Evolutionary conservation across 2,797 vertebrate genomes (phyloP).

Genomic region (Sphenodon punctatus): DNA sequence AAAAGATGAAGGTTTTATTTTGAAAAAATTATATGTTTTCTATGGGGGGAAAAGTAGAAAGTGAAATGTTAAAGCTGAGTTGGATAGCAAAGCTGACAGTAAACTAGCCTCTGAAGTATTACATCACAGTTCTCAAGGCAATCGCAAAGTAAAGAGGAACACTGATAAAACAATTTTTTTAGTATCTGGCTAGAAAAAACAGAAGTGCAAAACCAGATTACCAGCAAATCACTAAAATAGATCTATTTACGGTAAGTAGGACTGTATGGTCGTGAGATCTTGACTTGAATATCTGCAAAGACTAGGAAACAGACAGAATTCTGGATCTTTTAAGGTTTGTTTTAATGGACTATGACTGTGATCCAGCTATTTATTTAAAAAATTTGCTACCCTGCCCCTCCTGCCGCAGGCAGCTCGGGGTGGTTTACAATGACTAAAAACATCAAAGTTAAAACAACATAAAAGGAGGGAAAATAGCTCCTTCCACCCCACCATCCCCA

Average conservation of each 20-base stretch:
- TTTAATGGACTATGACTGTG: not conserved
- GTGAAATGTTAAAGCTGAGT: not conserved
- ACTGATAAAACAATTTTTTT: not conserved
- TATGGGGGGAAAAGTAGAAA: not conserved
- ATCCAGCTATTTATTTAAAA: too few species aligned
- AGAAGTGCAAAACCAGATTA: not conserved
- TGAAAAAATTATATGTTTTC: not conserved
- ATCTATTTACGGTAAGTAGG: not conserved
- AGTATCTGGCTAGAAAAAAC: not conserved
- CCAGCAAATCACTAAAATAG: not conserved
- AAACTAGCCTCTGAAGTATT: not conserved
- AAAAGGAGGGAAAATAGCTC: too few species aligned
- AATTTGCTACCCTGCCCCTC: too few species aligned
- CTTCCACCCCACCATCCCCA: too few species aligned
- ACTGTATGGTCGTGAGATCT: not conserved
- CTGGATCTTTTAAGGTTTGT: not conserved
- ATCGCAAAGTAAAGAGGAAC: not conserved
- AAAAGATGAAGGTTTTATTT: not conserved
- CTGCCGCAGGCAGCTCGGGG: too few species aligned
- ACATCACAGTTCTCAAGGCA: not conserved
- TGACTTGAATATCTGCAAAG: not conserved
- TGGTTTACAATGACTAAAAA: too few species aligned
- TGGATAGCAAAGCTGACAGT: not conserved
- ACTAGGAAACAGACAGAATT: not conserved
- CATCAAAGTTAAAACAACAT: too few species aligned